Base-by-base conservation (phyloP, 64 coral and sea anemone species). In the Montipora efflorescens region DNA sequence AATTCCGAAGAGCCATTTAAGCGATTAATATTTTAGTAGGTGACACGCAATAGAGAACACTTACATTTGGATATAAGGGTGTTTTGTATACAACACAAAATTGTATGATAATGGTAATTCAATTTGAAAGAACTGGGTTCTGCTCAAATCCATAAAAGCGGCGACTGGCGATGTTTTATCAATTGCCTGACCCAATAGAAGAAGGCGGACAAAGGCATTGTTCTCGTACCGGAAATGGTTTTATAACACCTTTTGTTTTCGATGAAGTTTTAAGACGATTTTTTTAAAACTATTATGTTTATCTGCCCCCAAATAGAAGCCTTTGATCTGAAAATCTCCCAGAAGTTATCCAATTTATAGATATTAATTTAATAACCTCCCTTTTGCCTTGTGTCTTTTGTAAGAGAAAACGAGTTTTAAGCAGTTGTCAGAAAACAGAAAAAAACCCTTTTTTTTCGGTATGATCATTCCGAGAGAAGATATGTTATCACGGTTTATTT, bases 1-100 rank as follows among this genome's bases (percentile, higher is more conserved):
- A 86, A 69, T 86, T 62, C 67, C 82, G 71, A 49, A 14, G 67
- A 86, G 66, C 16, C 68, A 70, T 86, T 86, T 71, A 71, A 44
- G 19, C 64, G 67, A 72, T 86, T 86, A 59, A 67, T 47, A n/a
- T 14, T n/a, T 45, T 86, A 12, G 68, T 86, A 49, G 47, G 9
- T 47, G 66, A 86, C 64, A 86, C 82, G 66, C 66, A 50, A 86
- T 78, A 71, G n/a, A 71, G 14, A 70, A 72, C 82, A 84, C 59
- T 68, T 48, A 47, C 81, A 8, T 48, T 6, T 36, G 18, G 45
- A 78, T 50, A 78, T 50, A 14, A 49, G 13, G 47, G 1, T 19
- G 76, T 14, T 78, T 47, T 78, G 76, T 78, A 47, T 78, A 78
- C 76, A 78, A 16, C 46, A 49, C 15, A n/a, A 48, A 48, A 19